A percentile compares a stretch with the other conserved stretches of the same genome.
phyloP scores from a whole-genome alignment of 53 echinoderm and acorn worm genomes.

The Holothuria scabra region DNA sequence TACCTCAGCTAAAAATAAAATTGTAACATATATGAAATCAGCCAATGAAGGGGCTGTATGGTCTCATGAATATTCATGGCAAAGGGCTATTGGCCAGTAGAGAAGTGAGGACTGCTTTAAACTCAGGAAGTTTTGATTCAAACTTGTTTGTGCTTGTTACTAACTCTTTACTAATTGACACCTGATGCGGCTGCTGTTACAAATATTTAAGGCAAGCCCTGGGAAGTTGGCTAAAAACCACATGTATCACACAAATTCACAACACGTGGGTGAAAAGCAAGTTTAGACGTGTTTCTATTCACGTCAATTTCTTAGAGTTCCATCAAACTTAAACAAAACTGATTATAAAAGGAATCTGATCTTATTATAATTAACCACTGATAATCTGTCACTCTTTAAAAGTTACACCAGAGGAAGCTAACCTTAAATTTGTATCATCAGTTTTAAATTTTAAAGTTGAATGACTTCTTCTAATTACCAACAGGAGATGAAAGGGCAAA shows the following conservation, averaged over 20 bases:
- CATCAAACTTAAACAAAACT: neutral
- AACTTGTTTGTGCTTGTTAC: neutral
- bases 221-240: neutral
- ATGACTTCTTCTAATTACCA: no score
- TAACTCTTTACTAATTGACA: neutral
- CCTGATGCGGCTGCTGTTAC: constrained; percentile 3
- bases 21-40: neutral
- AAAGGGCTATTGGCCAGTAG: neutral
- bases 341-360: no score
- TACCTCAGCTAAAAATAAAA: neutral
- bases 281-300: neutral
- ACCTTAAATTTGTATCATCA: no score
- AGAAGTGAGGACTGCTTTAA: neutral
- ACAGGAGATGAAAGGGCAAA: no score
- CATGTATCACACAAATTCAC: neutral
- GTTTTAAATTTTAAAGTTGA: no score
- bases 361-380: no score
- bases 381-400: no score
- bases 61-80: constrained; percentile 29
- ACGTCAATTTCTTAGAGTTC: constrained; percentile 12
- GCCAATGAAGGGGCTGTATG: neutral
- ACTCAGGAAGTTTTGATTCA: constrained; percentile 20
- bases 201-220: neutral
- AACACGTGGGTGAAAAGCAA: constrained; percentile 2
- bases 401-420: no score